Evolutionary conservation across 2,113 vertebrate genomes (phyloP).

Genomic region (Vulpes lagopus): DNA sequence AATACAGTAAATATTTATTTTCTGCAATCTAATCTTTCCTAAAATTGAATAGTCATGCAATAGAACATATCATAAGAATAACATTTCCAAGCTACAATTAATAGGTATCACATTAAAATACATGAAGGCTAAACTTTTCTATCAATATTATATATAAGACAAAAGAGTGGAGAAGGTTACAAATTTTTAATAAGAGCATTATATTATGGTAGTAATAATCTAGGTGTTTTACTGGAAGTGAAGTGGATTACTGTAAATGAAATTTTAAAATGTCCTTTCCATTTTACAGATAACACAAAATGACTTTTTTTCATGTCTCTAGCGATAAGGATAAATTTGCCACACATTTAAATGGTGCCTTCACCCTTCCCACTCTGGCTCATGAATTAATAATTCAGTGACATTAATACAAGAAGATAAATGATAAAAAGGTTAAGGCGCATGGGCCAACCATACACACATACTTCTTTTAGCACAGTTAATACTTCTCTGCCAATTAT

Average conservation of each 20-base stretch:
- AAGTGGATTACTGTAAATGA: slow-evolving; percentile 96
- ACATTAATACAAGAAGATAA: slow-evolving; percentile 98
- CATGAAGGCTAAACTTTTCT: slow-evolving; percentile 88
- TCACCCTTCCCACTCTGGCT: slow-evolving; percentile 88
- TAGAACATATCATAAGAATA: slow-evolving; percentile 22
- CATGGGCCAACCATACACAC: slow-evolving; percentile 90
- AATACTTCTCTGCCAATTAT: slow-evolving; percentile 94
- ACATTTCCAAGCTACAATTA: slow-evolving; percentile 73
- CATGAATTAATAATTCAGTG: slow-evolving; percentile 96
- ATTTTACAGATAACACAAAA: slow-evolving; percentile 96
- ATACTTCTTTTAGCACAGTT: slow-evolving; percentile 91
- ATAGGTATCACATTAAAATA: slow-evolving; percentile 75
- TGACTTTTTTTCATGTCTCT: slow-evolving; percentile 95
- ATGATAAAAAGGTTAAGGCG: slow-evolving; percentile 93
- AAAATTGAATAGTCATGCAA: background rate
- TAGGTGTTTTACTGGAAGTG: slow-evolving; percentile 95
- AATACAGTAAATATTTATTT: background rate
- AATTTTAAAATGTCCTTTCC: slow-evolving; percentile 97
- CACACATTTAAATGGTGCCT: slow-evolving; percentile 93
- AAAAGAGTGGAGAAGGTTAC: slow-evolving; percentile 88
- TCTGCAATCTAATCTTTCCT: slow-evolving; percentile 10
- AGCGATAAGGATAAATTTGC: slow-evolving; percentile 95
- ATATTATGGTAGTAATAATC: slow-evolving; percentile 92
- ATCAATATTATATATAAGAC: slow-evolving; percentile 89
- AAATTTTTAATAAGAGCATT: slow-evolving; percentile 92